Percentiles rank a stretch among this genome's conserved stretches.
Conservation (phyloP, 2,797 vertebrate genomes). For the Pterois miles region DNA sequence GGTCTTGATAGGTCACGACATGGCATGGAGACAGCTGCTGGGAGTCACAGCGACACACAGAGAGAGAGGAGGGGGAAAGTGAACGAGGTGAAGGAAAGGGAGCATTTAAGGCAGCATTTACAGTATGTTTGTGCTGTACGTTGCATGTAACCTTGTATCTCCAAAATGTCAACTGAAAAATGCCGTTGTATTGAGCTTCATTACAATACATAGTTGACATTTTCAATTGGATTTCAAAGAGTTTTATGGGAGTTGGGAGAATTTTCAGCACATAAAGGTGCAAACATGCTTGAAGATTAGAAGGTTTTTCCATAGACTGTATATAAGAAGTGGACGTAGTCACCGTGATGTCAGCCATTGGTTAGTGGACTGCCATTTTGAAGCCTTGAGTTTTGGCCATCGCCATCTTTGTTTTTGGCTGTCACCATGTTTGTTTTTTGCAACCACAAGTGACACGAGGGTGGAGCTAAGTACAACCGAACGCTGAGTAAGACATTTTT, state of each 20-base stretch:
- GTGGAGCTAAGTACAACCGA: rapidly evolving
- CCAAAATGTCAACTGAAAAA: neutral
- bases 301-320: neutral
- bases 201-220: neutral
- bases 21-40: constrained; percentile 46
- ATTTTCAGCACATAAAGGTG: neutral
- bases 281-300: neutral
- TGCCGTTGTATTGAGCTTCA: neutral
- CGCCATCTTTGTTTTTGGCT: no score
- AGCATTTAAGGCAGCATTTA: constrained; percentile 3
- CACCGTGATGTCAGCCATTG: rapidly evolving
- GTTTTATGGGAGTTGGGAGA: no score
- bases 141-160: neutral
- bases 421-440: no score
- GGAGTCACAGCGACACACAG: constrained; percentile 28
- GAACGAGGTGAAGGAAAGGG: neutral
- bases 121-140: neutral
- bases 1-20: constrained; percentile 41
- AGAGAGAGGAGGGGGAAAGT: neutral
- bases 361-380: no score
- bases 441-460: no score
- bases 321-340: neutral
- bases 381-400: rapidly evolving
- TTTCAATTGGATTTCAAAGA: neutral
- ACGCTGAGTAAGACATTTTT: no score